phyloP scores from a whole-genome alignment of 2,797 vertebrate genomes.

The Hirundo rustica region DNA sequence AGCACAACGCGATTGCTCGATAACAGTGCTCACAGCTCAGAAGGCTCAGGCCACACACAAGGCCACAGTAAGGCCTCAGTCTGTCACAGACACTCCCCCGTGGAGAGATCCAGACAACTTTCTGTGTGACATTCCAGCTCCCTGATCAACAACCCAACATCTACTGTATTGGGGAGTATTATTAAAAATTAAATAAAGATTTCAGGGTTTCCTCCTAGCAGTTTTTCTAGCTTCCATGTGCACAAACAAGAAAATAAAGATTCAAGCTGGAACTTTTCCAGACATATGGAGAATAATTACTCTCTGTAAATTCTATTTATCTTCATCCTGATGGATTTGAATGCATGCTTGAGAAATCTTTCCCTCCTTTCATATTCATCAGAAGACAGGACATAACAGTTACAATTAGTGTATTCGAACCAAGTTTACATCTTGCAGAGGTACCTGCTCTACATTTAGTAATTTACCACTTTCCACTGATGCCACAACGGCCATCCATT shows the following conservation, averaged over 20 bases:
- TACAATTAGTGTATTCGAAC: neutral
- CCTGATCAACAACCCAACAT: neutral
- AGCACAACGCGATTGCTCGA: neutral
- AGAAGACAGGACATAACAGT: neutral
- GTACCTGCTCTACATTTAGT: neutral
- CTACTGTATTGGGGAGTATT: neutral
- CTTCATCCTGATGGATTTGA: neutral
- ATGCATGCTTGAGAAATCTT: neutral
- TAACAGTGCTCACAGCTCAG: rapidly evolving
- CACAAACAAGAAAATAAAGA: neutral
- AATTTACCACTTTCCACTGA: neutral
- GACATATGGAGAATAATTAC: neutral
- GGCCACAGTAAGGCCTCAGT: neutral
- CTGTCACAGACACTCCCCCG: neutral
- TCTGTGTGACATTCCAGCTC: neutral
- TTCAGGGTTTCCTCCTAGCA: neutral
- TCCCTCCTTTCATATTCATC: neutral
- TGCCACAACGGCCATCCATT: neutral
- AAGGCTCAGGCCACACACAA: neutral
- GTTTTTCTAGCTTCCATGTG: neutral
- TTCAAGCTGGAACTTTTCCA: neutral
- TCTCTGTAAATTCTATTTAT: neutral
- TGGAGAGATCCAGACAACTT: neutral
- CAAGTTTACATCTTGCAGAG: neutral
- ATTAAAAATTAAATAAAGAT: neutral